A percentile compares a stretch with the other conserved stretches of the same genome.
These are phyloP conservation scores for Perca fluviatilis DNA, from an alignment of 2,113 vertebrate genomes.

Conservation along the genomic window DNA sequence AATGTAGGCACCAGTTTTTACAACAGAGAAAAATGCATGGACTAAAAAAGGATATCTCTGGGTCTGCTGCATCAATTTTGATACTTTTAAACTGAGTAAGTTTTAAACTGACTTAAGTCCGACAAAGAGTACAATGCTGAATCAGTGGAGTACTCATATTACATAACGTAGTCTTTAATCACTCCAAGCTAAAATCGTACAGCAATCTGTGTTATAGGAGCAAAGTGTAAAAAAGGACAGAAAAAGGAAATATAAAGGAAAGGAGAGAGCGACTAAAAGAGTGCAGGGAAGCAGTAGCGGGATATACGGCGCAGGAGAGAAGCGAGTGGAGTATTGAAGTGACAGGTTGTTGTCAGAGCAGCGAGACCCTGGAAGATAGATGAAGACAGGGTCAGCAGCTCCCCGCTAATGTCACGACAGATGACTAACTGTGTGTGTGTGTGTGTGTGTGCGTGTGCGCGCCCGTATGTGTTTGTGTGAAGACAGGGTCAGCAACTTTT, in stretches of 20 bases:
- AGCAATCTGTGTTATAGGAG: not conserved
- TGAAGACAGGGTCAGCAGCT: slow-evolving; percentile 68
- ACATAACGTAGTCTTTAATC: not conserved
- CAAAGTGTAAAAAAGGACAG: not conserved
- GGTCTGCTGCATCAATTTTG: not conserved
- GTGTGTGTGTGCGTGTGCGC: not conserved
- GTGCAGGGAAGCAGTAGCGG: not conserved
- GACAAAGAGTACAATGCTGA: not conserved
- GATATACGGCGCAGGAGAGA: slow-evolving; percentile 14
- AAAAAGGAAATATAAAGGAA: not conserved
- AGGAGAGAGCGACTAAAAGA: no score
- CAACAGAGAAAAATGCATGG: not conserved
- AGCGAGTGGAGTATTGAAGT: slow-evolving; percentile 50
- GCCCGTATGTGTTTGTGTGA: not conserved
- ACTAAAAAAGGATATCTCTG: not conserved
- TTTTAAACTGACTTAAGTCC: no score
- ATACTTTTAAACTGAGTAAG: not conserved
- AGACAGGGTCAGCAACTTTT: slow-evolving; percentile 57
- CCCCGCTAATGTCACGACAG: slow-evolving; percentile 51
- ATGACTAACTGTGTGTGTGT: slow-evolving; percentile 47
- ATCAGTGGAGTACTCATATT: no score
- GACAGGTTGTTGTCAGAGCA: slow-evolving; percentile 70
- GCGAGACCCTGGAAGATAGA: slow-evolving; percentile 63
- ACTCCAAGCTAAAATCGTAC: not conserved
- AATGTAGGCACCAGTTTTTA: not conserved